Percentiles rank a stretch among this genome's conserved stretches.
These are phyloP conservation scores for Lacanobia wlatinum DNA, from an alignment of 2,888 invertebrate species.

Conservation along the genomic window DNA sequence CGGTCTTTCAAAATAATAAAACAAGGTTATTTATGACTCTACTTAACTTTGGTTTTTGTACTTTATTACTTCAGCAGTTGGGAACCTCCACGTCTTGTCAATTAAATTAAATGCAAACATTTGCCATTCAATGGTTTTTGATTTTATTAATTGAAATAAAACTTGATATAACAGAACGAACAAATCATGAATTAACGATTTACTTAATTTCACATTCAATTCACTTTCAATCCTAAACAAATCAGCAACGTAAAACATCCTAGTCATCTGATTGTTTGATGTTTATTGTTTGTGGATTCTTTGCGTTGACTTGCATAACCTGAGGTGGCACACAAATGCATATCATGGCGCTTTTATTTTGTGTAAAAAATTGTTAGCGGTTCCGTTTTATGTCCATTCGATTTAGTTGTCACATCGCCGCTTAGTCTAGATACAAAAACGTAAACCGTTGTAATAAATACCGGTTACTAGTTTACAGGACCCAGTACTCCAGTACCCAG, in stretches of 20 bases:
- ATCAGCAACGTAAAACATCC: constrained; percentile 5
- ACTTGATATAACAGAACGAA: neutral
- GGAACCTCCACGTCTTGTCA: neutral
- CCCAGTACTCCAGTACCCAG: too few relatives aligned
- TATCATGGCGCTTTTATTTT: constrained; percentile 30
- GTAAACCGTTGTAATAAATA: constrained; percentile 70
- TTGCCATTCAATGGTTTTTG: neutral
- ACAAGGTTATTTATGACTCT: neutral
- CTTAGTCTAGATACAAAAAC: constrained; percentile 67
- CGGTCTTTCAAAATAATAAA: constrained; percentile 7
- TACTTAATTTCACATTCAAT: neutral
- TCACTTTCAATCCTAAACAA: constrained; percentile 22
- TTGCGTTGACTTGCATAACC: constrained; percentile 4
- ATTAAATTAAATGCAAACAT: neutral
- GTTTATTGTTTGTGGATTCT: constrained; percentile 50
- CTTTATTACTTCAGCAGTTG: neutral
- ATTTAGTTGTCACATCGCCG: constrained; percentile 49
- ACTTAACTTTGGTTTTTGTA: constrained; percentile 1
- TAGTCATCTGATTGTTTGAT: constrained; percentile 32
- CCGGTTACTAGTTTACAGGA: constrained; percentile 68
- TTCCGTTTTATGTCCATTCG: constrained; percentile 29
- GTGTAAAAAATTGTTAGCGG: constrained; percentile 16
- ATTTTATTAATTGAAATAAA: neutral
- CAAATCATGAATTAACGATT: neutral
- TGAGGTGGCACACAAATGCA: constrained; percentile 12